phyloP scores from a whole-genome alignment of 2,888 invertebrate genomes.

The Petrophora chlorosata region DNA sequence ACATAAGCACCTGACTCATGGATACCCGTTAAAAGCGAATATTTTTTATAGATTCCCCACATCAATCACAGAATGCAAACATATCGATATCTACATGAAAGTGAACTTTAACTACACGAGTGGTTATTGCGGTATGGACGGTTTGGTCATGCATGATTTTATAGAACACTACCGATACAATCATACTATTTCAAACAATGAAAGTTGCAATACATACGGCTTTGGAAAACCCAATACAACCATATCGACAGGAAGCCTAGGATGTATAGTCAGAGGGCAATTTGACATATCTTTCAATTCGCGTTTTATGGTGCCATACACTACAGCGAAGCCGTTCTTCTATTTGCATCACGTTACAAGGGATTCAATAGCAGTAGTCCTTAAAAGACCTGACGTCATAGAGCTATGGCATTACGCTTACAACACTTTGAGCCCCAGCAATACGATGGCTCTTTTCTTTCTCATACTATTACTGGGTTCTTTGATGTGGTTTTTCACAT shows the following conservation, averaged over 20 bases:
- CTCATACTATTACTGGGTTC: conserved; percentile 35
- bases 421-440: conserved; percentile 24
- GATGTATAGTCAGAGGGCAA: conserved; percentile 42
- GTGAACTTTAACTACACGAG: conserved; percentile 35
- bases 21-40: conserved; percentile 50
- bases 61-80: conserved; percentile 45
- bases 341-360: conserved; percentile 45
- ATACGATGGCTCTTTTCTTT: conserved; percentile 32
- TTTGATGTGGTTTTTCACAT: conserved; percentile 43
- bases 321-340: conserved; percentile 33
- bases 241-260: conserved; percentile 46
- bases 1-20: conserved; percentile 35
- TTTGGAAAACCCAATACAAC: conserved; percentile 32
- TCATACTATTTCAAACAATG: conserved; percentile 31
- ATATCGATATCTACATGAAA: conserved; percentile 42
- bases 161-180: conserved; percentile 50
- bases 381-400: conserved; percentile 39
- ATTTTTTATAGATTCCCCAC: conserved; percentile 59
- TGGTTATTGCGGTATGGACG: conserved; percentile 57
- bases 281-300: conserved; percentile 64
- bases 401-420: conserved; percentile 53
- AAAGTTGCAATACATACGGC: conserved; percentile 42
- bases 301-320: conserved; percentile 53
- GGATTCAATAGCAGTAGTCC: conserved; percentile 52
- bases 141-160: conserved; percentile 52